A percentile compares a stretch with the other conserved stretches of the same genome.
These are phyloP conservation scores for Ispidina picta DNA, from an alignment of 2,797 vertebrate species.

Conservation along the genomic window DNA sequence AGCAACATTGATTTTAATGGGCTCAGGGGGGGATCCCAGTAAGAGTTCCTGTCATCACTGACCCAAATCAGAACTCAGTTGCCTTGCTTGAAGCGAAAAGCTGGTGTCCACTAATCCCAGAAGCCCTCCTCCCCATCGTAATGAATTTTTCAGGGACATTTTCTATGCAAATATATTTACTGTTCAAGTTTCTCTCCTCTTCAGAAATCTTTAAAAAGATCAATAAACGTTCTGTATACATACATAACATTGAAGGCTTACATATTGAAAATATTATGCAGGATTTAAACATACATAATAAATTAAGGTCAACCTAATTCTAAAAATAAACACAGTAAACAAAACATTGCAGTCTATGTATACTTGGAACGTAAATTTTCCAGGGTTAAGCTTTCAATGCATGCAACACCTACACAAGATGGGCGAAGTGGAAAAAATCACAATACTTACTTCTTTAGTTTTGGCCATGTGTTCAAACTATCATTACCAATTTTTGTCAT, in stretches of 20 bases:
- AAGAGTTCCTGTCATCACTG: constrained; percentile 26
- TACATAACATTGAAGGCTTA: background rate
- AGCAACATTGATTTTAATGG: constrained; percentile 16
- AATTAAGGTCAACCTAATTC: background rate
- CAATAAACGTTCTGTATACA: background rate
- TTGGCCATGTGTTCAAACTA: background rate
- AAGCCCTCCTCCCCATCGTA: background rate
- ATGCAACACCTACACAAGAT: background rate
- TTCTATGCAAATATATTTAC: background rate
- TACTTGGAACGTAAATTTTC: background rate
- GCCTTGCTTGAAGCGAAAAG: background rate
- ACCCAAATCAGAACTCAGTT: constrained; percentile 34
- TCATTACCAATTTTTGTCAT: background rate
- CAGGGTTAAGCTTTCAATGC: background rate
- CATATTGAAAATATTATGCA: background rate
- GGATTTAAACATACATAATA: background rate
- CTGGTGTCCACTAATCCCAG: background rate
- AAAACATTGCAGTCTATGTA: background rate
- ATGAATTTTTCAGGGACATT: background rate
- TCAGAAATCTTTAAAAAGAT: background rate
- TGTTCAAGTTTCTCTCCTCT: background rate
- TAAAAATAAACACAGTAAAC: background rate
- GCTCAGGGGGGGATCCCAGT: background rate
- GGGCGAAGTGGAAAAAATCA: background rate
- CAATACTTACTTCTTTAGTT: background rate